Base-by-base conservation (phyloP, 1,140 invertebrate species). In the Rhagoletis zephyria region DNA sequence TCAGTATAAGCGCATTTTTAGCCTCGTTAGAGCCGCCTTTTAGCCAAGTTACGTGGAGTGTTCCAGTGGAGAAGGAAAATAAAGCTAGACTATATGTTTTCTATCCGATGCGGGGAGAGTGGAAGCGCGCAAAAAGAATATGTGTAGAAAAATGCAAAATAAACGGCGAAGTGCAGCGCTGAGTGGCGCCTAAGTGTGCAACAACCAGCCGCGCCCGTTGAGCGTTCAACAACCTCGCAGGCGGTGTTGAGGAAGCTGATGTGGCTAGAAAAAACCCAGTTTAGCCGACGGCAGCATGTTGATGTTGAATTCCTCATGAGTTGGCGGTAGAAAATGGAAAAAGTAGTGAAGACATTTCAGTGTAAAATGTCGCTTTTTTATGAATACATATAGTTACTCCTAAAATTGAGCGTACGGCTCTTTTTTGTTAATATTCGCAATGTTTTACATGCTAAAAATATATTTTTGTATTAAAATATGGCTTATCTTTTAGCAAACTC, bases 101-200 rank as follows among this genome's bases (percentile, higher is more conserved):
- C 30, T 30, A 30, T 30, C 30, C 30, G 30, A 30, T 30, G 30
- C 30, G 30, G 30, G 30, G 30, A 30, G 30, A 30, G 30, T 30
- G 30, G 30, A 30, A 30, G 30, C 30, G 30, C 30, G 30, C 30
- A 30, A 30, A 30, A 30, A 30, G 30, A 30, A 30, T 30, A 30
- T 48, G 42, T 16, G 42, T 16, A 3, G 48, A 2, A 51, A 81
- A 81, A 81, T 81, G 74, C 74, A 81, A 81, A 81, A 19, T 81
- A 81, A 81, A 81, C 74, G 74, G 45, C 74, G 74, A 81, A 81
- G 74, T 81, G 74, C 74, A 81, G 7, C 74, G 48, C 19, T 81
- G 74, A 81, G 74, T 81, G 74, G 40, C 48, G 74, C 74, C 51
- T 81, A 81, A 81, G 74, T 81, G 74, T 81, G 16, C 74, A 81